These are phyloP conservation scores for Rhombomys opimus DNA, from an alignment of 2,113 vertebrate genomes.

Conservation along the genomic window DNA sequence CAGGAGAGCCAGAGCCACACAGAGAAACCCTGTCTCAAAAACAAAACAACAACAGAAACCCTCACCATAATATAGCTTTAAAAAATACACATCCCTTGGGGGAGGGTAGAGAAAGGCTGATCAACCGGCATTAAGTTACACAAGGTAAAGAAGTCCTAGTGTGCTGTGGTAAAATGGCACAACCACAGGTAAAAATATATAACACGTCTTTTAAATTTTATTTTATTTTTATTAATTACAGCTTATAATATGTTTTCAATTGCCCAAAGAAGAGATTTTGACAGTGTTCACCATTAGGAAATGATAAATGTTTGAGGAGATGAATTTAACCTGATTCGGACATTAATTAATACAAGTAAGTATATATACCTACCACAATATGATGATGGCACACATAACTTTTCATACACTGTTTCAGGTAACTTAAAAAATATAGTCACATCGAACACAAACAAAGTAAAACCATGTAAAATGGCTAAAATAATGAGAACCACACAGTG, in stretches of 20 bases:
- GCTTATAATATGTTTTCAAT: background rate
- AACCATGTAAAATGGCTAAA: conserved; percentile 22
- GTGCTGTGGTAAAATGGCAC: background rate
- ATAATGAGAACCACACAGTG: background rate
- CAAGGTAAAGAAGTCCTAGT: background rate
- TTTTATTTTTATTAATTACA: too few species aligned
- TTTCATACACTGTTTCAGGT: background rate
- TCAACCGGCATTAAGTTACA: background rate
- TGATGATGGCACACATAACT: background rate
- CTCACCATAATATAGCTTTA: background rate
- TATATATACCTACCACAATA: background rate
- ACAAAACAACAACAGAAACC: background rate
- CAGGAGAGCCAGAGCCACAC: background rate
- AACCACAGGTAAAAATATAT: background rate
- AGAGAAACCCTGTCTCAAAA: background rate
- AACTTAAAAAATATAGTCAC: conserved; percentile 13
- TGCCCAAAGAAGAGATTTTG: background rate
- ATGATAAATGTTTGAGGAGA: background rate
- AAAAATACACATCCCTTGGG: background rate
- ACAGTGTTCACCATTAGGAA: background rate
- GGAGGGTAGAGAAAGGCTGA: background rate
- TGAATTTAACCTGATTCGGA: background rate
- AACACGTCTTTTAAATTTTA: too few species aligned
- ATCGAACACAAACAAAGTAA: conserved; percentile 20
- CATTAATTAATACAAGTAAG: background rate